Evolutionary conservation across 2,888 invertebrate genomes (phyloP), one percentile per base, ranked within the genome.

Genomic region (Gymnoscelis rufifasciata): DNA sequence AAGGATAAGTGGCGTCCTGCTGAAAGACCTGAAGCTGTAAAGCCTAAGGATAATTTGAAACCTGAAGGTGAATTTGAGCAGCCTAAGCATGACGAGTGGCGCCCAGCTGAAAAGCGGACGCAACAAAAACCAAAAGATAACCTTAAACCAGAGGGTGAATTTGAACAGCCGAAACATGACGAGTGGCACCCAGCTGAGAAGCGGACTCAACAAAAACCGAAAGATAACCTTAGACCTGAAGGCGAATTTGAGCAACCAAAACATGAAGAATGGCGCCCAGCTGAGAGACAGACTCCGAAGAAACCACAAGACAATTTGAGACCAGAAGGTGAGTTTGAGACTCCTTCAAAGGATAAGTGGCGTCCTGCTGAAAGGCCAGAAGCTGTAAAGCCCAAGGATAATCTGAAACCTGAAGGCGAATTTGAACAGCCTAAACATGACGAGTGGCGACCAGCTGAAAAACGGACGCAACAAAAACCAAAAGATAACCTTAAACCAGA

Each of bases 281-380:
- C 78, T 0, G 68, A 87, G 53, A 67, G 88, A 35, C 43, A 6
- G 3, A 64, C 52, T 26, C 66, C 47, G 28, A 67, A 73, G 49
- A 92, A 88, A 54, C 93, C 91, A 0, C 73, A 83, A 52, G 92
- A 84, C 47, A 91, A 92, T 54, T 60, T 92, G 0, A 78, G 74
- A 43, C 83, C 90, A 0, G 91, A 92, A 67, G 92, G 92, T 0
- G 88, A 90, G 0, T 91, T 91, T 55, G 84, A 88, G 40, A 78
- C 70, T 11, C 75, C 69, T 0, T 56, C 67, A 36, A 73, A 74
- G 2, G 78, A 87, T 1, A 66, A 82, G 54, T 89, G 88, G 80
- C 62, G 64, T 39, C 89, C 83, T n/a, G 90, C 82, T 26, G 90
- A 90, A 57, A 69, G 89, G 47, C 83, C 74, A 12, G 74, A 75